These are phyloP conservation scores for Leptinotarsa tumamoca DNA, from an alignment of 2,888 invertebrate species.

Conservation along the genomic window DNA sequence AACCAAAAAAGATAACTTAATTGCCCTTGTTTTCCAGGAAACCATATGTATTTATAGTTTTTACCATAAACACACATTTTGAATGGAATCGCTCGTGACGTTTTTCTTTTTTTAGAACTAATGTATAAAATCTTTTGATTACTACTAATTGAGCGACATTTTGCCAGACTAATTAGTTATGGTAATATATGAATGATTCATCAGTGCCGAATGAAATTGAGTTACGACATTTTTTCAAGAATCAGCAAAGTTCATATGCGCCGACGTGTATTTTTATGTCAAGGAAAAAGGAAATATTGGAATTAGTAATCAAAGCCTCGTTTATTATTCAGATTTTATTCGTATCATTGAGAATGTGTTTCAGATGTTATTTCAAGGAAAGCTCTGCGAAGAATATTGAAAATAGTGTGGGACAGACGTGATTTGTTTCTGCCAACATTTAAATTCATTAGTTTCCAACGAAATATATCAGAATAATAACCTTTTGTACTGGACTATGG, in stretches of 20 bases:
- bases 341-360: too few species aligned
- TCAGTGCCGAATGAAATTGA: background rate
- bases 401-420: too few species aligned
- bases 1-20: background rate
- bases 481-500: too few species aligned
- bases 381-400: too few species aligned
- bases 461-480: too few species aligned
- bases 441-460: too few species aligned
- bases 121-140: background rate
- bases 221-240: conserved; percentile 5
- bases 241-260: background rate
- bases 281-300: conserved; percentile 31
- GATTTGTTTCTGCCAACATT: too few species aligned
- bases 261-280: conserved; percentile 29
- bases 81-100: background rate
- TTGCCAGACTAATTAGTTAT: conserved; percentile 25
- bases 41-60: background rate
- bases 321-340: too few species aligned
- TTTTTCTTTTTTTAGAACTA: background rate
- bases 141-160: background rate
- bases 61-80: background rate
- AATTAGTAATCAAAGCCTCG: background rate
- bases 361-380: too few species aligned
- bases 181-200: conserved; percentile 31
- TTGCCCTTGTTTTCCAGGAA: background rate